A percentile compares a stretch with the other conserved stretches of the same genome.
phyloP scores from a whole-genome alignment of 2,113 vertebrate genomes.

The Orthonyx spaldingii region DNA sequence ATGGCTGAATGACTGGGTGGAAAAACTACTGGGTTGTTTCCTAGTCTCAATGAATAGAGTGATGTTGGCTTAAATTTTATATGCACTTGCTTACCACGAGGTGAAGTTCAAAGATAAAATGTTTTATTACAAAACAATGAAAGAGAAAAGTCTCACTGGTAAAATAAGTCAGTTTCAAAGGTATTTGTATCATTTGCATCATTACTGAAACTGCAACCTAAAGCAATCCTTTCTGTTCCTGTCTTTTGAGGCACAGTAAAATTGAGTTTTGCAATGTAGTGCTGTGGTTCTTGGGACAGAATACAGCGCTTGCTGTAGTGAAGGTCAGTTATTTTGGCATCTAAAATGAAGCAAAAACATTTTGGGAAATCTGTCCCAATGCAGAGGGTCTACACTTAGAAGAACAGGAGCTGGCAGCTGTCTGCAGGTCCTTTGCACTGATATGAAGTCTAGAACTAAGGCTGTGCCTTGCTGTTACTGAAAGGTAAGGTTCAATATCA shows the following conservation, averaged over 20 bases:
- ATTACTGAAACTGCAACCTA: not conserved
- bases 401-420: not conserved
- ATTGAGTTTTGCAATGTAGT: not conserved
- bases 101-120: not conserved
- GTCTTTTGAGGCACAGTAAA: not conserved
- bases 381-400: not conserved
- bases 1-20: not conserved
- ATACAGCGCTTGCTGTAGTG: rapidly evolving
- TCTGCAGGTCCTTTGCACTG: not conserved
- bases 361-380: not conserved
- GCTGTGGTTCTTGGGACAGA: not conserved
- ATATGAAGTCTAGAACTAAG: not conserved
- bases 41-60: not conserved
- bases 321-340: not conserved
- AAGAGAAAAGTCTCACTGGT: not conserved
- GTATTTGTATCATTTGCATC: not conserved
- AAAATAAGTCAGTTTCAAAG: not conserved
- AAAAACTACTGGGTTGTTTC: not conserved
- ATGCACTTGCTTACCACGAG: not conserved
- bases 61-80: not conserved
- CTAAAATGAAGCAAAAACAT: not conserved
- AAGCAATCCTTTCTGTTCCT: not conserved
- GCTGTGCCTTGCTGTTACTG: not conserved
- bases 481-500: not conserved
- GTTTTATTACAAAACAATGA: not conserved